These are phyloP conservation scores for Mus spicilegus DNA, from an alignment of 2,113 vertebrate species.

Conservation along the genomic window DNA sequence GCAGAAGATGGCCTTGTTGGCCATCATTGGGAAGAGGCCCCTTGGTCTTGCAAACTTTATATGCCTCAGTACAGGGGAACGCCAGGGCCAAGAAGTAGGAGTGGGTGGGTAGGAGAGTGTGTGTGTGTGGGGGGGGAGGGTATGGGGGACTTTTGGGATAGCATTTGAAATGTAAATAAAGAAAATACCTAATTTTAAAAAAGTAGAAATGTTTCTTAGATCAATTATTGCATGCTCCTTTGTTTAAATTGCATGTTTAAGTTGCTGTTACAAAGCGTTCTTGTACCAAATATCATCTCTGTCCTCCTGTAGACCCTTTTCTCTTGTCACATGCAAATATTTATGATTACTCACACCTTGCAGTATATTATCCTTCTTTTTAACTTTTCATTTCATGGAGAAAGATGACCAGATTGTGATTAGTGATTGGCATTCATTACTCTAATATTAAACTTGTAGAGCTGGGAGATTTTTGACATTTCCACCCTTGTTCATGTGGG, in stretches of 20 bases:
- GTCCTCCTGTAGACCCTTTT: neutral
- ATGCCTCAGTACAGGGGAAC: too few species aligned
- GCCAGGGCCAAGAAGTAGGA: too few species aligned
- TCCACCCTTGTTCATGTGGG: neutral
- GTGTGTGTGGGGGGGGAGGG: too few species aligned
- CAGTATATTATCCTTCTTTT: constrained; percentile 19
- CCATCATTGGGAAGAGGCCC: too few species aligned
- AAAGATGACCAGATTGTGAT: constrained; percentile 9
- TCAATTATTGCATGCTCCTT: constrained; percentile 38
- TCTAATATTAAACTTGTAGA: constrained; percentile 56
- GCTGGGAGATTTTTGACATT: constrained; percentile 58
- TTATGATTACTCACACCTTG: neutral
- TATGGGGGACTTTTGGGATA: too few species aligned
- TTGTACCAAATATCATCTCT: neutral
- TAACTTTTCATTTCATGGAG: neutral
- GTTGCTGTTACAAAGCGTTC: neutral
- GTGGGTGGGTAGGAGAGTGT: too few species aligned
- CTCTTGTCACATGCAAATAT: neutral
- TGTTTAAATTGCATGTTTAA: neutral
- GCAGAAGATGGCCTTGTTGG: too few species aligned
- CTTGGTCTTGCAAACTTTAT: too few species aligned
- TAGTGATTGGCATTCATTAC: constrained; percentile 59
- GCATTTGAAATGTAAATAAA: too few species aligned
- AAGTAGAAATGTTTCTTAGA: neutral
- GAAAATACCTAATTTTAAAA: neutral